Evolutionary conservation across 2,797 vertebrate species (phyloP).

Genomic region (Tragopan temminckii): DNA sequence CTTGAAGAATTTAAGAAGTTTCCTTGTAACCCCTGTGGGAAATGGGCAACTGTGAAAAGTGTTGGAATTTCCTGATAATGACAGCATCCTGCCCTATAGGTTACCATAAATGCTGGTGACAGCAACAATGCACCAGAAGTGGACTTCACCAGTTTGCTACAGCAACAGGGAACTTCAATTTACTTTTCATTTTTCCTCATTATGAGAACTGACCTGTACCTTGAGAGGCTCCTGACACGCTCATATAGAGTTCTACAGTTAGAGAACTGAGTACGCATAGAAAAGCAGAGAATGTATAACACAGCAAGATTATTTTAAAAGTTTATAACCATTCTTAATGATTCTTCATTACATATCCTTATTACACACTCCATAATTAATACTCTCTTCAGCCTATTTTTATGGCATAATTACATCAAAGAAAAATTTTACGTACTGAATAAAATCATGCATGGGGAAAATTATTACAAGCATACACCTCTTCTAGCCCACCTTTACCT

Average conservation of each 20-base stretch:
- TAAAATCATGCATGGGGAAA: not conserved
- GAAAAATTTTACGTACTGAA: not conserved
- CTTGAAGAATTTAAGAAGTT: not conserved
- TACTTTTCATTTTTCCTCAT: not conserved
- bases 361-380: not conserved
- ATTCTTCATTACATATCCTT: not conserved
- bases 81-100: not conserved
- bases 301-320: not conserved
- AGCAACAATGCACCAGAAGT: not conserved
- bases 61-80: constrained; percentile 31
- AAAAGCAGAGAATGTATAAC: not conserved
- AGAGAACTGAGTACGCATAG: not conserved
- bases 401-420: not conserved
- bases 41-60: constrained; percentile 31
- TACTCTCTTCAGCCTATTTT: not conserved
- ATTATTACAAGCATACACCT: not conserved
- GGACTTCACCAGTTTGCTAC: constrained; percentile 12
- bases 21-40: not conserved
- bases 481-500: not conserved
- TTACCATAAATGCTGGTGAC: constrained; percentile 35
- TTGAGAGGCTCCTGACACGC: not conserved
- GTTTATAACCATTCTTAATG: not conserved
- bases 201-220: not conserved
- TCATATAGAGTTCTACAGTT: not conserved
- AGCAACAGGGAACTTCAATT: constrained; percentile 35